Conservation (phyloP, 2,888 invertebrate species). For the Athrips mouffetella region DNA sequence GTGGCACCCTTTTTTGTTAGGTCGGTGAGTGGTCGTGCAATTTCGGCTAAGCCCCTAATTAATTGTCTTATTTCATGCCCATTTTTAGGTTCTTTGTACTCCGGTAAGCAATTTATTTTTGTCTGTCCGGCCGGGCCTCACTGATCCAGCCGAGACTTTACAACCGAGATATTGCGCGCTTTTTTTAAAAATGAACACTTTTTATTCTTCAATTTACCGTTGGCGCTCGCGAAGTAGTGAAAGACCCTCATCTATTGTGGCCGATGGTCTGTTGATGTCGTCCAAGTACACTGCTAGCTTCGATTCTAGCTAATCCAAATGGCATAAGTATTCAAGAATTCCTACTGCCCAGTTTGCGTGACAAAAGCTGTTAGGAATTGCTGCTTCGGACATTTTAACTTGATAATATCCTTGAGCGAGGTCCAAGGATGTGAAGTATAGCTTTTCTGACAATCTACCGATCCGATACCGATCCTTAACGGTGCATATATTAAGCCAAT, state of each 20-base stretch:
- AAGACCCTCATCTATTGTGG: constrained; percentile 13
- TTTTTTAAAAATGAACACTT: constrained; percentile 18
- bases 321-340: constrained; percentile 19
- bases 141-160: not conserved
- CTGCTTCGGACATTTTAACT: no score
- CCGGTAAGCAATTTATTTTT: constrained; percentile 10
- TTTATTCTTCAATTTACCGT: not conserved
- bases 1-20: constrained; percentile 22
- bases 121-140: constrained; percentile 5
- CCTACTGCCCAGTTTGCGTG: constrained; percentile 13
- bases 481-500: not conserved
- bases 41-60: constrained; percentile 21
- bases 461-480: constrained; percentile 17
- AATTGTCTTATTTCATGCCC: constrained; percentile 11
- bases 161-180: constrained; percentile 12
- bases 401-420: no score
- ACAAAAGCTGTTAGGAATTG: no score
- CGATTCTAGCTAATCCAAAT: not conserved
- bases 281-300: constrained; percentile 11
- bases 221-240: not conserved
- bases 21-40: constrained; percentile 23
- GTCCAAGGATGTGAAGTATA: no score
- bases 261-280: constrained; percentile 17
- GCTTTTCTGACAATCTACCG: constrained; percentile 18
- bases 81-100: constrained; percentile 7